phyloP scores from a whole-genome alignment of 1,140 invertebrate species.

The Periplaneta americana region DNA sequence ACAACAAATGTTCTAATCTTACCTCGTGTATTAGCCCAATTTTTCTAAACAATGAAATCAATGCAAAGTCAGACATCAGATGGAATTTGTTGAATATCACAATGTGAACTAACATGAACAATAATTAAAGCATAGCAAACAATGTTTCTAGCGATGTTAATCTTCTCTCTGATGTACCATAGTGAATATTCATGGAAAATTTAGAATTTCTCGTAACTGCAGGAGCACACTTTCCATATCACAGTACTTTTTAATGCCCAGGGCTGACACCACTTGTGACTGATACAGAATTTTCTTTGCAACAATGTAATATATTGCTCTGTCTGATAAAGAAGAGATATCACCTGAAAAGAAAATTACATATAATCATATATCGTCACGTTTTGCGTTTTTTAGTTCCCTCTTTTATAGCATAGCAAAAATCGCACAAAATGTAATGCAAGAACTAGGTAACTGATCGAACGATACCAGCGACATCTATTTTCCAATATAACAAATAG shows the following conservation, averaged over 20 bases:
- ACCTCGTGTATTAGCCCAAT: no score
- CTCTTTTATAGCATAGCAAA: neutral
- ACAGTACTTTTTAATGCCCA: neutral
- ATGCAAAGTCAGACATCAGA: no score
- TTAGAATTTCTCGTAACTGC: neutral
- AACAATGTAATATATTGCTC: neutral
- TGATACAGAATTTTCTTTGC: neutral
- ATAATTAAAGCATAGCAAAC: no score
- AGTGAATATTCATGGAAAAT: neutral
- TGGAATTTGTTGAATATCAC: no score
- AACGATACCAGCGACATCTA: neutral
- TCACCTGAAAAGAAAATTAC: neutral
- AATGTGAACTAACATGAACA: no score
- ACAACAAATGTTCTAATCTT: no score
- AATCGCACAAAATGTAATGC: neutral
- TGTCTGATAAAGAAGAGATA: neutral
- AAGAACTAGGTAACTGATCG: neutral
- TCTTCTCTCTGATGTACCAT: neutral
- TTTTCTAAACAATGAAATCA: no score
- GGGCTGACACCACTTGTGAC: neutral
- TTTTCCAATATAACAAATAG: neutral
- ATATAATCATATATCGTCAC: neutral
- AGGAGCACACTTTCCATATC: neutral
- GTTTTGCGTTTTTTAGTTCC: neutral
- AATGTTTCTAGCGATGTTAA: neutral